Evolutionary conservation across 2,797 vertebrate genomes (phyloP).

Genomic region (Girardinus metallicus): DNA sequence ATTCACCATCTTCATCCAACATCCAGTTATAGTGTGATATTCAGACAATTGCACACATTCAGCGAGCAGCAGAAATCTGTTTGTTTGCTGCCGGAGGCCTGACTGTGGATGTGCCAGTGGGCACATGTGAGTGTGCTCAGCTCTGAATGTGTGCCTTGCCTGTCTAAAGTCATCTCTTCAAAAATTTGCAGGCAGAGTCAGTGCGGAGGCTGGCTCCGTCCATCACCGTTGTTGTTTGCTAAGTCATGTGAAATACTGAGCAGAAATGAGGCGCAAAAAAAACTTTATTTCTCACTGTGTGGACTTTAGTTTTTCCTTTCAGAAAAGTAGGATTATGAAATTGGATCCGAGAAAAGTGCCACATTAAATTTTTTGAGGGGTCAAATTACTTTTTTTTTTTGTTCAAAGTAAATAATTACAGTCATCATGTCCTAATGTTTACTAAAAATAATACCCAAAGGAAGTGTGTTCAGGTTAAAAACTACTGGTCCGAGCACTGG

Average conservation of each 20-base stretch:
- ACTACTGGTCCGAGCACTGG: neutral
- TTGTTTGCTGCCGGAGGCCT: neutral
- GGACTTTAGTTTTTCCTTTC: neutral
- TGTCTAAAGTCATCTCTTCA: slow-evolving; percentile 64
- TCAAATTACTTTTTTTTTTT: neutral
- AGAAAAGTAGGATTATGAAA: no score
- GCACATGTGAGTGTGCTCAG: neutral
- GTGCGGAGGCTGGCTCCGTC: slow-evolving; percentile 29
- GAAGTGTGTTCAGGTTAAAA: neutral
- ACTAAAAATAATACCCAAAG: neutral
- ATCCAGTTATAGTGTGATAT: neutral
- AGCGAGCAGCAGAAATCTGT: neutral
- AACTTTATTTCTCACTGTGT: neutral
- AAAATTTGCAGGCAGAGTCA: slow-evolving; percentile 34
- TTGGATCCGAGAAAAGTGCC: neutral
- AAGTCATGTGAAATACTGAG: neutral
- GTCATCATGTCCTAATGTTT: neutral
- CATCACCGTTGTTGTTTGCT: slow-evolving; percentile 8
- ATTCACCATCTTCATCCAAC: neutral
- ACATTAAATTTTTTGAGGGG: neutral
- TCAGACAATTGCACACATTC: neutral
- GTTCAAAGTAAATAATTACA: neutral
- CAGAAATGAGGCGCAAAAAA: neutral
- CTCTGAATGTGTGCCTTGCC: slow-evolving; percentile 18
- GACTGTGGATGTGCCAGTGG: neutral